Percentiles rank a stretch among this genome's conserved stretches.
These are phyloP conservation scores for Platerodrilus igneus DNA, from an alignment of 2,888 invertebrate species.

Conservation along the genomic window DNA sequence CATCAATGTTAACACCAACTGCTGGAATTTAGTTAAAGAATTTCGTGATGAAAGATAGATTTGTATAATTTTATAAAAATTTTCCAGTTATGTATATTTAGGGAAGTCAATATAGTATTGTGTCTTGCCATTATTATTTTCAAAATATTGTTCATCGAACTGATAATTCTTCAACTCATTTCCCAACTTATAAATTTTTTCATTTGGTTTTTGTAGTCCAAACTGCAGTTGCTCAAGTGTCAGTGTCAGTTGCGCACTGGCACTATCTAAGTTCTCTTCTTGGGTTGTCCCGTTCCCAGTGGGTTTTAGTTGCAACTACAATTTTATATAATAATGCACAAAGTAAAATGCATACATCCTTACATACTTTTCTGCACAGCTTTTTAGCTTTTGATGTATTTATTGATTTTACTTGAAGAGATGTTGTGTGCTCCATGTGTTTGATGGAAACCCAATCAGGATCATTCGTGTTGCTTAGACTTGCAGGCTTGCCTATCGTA, in stretches of 20 bases:
- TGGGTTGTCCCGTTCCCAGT: too few species aligned
- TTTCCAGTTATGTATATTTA: conserved; percentile 3
- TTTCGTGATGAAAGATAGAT: not conserved
- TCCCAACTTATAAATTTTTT: not conserved
- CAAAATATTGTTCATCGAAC: conserved; percentile 2
- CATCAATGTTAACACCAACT: conserved; percentile 4
- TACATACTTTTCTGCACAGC: not conserved
- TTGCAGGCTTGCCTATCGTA: not conserved
- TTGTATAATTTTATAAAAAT: conserved; percentile 3
- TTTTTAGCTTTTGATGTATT: not conserved
- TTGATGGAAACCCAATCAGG: conserved; percentile 4
- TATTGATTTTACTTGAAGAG: conserved; percentile 1
- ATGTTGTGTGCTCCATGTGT: conserved; percentile 1
- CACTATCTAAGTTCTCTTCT: too few species aligned
- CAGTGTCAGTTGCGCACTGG: too few species aligned
- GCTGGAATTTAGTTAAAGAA: conserved; percentile 2
- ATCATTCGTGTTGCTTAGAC: not conserved
- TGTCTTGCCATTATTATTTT: conserved; percentile 2
- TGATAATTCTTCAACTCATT: not conserved
- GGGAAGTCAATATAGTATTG: conserved; percentile 1
- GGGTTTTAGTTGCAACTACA: too few species aligned
- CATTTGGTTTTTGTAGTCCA: conserved; percentile 2
- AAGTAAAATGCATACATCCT: not conserved
- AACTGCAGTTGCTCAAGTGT: not conserved
- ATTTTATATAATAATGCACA: not conserved